Evolutionary conservation across 2,113 vertebrate genomes (phyloP).

Genomic region (Theristicus caerulescens): DNA sequence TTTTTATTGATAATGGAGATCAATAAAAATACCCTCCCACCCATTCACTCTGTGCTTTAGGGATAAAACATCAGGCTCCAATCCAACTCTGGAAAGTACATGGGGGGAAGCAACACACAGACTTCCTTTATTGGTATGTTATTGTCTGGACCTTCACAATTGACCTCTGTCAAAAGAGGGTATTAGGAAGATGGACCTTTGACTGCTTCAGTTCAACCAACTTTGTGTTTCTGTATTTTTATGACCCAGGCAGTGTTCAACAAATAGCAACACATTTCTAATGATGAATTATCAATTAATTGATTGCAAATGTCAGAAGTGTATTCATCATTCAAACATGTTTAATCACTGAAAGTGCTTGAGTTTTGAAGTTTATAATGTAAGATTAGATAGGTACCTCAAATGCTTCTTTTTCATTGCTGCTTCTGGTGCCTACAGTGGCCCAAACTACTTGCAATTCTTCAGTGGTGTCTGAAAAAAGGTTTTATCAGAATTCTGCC

Average conservation of each 20-base stretch:
- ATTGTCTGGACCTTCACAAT: neutral
- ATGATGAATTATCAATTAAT: neutral
- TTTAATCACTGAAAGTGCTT: neutral
- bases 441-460: neutral
- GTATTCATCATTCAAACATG: neutral
- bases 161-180: neutral
- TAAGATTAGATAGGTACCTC: neutral
- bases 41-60: neutral
- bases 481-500: neutral
- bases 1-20: neutral
- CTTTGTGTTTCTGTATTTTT: neutral
- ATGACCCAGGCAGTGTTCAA: neutral
- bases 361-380: neutral
- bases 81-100: neutral
- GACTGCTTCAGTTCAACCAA: neutral
- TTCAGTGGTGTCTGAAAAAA: neutral
- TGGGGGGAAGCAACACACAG: neutral
- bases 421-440: neutral
- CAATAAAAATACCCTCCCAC: neutral
- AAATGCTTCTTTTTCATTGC: neutral
- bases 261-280: neutral
- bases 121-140: neutral
- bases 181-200: neutral
- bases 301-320: neutral
- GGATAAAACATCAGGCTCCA: neutral